Evolutionary conservation across 2,113 vertebrate species (phyloP).

Genomic region (Pangasianodon hypophthalmus): DNA sequence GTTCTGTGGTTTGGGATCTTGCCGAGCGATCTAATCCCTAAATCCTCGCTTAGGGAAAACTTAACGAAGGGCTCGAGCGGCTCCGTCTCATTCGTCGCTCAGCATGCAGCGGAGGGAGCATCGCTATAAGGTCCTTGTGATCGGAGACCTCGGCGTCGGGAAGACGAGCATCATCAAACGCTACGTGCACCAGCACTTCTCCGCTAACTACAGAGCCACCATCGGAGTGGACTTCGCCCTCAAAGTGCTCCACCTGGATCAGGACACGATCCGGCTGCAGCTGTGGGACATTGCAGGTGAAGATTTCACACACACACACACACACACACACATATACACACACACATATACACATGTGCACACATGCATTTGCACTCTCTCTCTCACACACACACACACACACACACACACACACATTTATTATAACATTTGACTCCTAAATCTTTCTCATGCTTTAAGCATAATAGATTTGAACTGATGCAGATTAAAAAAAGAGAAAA

Average conservation of each 20-base stretch:
- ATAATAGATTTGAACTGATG: not conserved
- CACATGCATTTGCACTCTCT: too few species aligned
- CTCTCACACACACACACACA: not conserved
- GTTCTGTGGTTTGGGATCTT: not conserved
- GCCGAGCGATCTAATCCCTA: not conserved
- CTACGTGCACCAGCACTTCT: constrained; percentile 90
- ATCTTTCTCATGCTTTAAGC: not conserved
- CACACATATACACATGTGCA: not conserved
- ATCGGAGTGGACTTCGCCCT: constrained; percentile 97
- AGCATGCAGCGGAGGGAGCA: constrained; percentile 88
- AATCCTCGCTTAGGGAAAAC: not conserved
- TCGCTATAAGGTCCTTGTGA: constrained; percentile 95
- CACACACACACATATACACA: not conserved
- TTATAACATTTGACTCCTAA: not conserved
- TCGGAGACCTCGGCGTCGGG: constrained; percentile 82
- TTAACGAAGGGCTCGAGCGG: not conserved
- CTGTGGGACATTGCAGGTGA: constrained; percentile 81
- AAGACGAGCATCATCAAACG: constrained; percentile 83
- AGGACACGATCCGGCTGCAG: constrained; percentile 88
- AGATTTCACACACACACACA: constrained; percentile 33
- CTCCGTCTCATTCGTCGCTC: not conserved
- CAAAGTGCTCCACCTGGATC: constrained; percentile 92
- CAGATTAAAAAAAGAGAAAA: not conserved
- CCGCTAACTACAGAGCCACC: constrained; percentile 85
- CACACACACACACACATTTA: not conserved